Percentiles rank a stretch among this genome's conserved stretches.
phyloP scores from a whole-genome alignment of 2,797 vertebrate genomes.

The Mormyrops attenuatus region DNA sequence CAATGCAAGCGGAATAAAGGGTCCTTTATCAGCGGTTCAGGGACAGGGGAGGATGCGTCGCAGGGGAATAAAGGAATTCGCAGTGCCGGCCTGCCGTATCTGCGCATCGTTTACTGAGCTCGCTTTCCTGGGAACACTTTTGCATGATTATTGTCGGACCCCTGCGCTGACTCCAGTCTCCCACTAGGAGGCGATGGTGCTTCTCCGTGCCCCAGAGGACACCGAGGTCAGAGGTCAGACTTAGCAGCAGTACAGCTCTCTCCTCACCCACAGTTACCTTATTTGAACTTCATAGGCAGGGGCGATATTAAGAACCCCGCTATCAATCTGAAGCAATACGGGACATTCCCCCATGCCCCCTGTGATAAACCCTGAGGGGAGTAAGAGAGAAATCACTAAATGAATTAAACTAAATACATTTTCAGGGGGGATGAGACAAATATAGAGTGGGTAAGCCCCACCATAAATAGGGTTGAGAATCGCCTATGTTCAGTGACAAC shows the following conservation, averaged over 20 bases:
- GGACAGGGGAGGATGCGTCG: slow-evolving; percentile 68
- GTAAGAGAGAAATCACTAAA: background rate
- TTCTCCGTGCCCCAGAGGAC: background rate
- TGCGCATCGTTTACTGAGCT: slow-evolving; percentile 27
- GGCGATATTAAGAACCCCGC: background rate
- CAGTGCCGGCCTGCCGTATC: slow-evolving; percentile 65
- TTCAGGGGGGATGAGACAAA: background rate
- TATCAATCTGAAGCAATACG: background rate
- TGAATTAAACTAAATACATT: background rate
- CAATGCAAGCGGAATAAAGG: slow-evolving; percentile 67
- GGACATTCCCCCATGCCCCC: background rate
- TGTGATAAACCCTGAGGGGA: background rate
- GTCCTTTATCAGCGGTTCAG: slow-evolving; percentile 58
- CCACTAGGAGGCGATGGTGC: background rate
- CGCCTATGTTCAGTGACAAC: background rate
- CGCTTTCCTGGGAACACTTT: slow-evolving; percentile 62
- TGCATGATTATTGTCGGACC: slow-evolving; percentile 53
- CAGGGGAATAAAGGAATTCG: slow-evolving; percentile 75
- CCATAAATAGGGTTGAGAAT: background rate
- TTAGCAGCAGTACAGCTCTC: background rate
- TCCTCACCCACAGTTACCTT: background rate
- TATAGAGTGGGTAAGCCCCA: background rate
- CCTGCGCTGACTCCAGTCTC: slow-evolving; percentile 23
- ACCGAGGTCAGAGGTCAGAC: background rate
- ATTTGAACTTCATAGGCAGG: background rate